Conservation (phyloP, 2,113 vertebrate species). For the Chrysemys picta region DNA sequence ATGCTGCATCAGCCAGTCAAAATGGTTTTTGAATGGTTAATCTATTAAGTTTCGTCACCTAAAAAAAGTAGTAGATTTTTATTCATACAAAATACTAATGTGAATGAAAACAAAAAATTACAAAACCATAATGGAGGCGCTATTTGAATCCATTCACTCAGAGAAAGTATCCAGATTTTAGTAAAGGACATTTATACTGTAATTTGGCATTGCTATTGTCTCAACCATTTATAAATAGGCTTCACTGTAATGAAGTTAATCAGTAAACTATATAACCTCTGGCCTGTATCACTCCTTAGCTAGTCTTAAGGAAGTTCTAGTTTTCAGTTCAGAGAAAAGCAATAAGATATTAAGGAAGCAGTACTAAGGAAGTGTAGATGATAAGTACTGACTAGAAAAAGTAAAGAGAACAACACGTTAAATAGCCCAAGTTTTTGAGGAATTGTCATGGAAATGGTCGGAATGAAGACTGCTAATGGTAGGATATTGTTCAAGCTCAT, state of each 20-base stretch:
- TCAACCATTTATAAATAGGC: slow-evolving; percentile 75
- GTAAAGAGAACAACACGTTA: background rate
- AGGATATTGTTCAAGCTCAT: slow-evolving; percentile 16
- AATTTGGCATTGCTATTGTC: slow-evolving; percentile 59
- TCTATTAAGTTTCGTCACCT: background rate
- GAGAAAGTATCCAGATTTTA: slow-evolving; percentile 48
- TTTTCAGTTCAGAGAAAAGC: slow-evolving; percentile 54
- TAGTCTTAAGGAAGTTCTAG: slow-evolving; percentile 75
- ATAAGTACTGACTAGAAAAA: accelerated
- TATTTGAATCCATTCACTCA: slow-evolving; percentile 18
- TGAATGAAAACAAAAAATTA: background rate
- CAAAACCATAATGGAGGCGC: background rate
- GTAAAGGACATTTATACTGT: background rate
- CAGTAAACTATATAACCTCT: slow-evolving; percentile 93
- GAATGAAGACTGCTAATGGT: slow-evolving; percentile 84
- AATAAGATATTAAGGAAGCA: slow-evolving; percentile 62
- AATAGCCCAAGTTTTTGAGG: background rate
- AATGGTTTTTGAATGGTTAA: background rate
- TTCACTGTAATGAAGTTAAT: slow-evolving; percentile 88
- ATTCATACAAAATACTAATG: background rate
- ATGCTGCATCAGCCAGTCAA: background rate
- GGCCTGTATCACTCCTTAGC: slow-evolving; percentile 83
- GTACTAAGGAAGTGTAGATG: slow-evolving; percentile 39
- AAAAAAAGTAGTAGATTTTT: background rate
- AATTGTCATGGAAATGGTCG: slow-evolving; percentile 81